Evolutionary conservation across 2,113 vertebrate genomes (phyloP), one percentile per base, ranked within the genome.

Genomic region (Siphamia tubifer): DNA sequence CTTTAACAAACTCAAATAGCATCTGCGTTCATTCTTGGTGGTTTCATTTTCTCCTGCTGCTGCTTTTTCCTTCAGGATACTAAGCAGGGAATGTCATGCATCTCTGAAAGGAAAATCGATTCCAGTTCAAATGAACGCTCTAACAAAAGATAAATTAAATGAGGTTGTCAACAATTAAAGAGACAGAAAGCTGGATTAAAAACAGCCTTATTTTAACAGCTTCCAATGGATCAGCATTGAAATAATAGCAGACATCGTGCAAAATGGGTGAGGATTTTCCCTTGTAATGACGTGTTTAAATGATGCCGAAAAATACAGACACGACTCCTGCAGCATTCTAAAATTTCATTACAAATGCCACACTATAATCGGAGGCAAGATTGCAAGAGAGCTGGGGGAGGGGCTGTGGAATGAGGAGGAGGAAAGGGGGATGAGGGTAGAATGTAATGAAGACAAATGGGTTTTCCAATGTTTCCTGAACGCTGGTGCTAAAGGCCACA

Each of bases 381-480:
- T 16, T 10, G n/a, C 19, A 60, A 38, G 23, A 11, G n/a, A 34
- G 21, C 11, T 9, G n/a, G 12, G 15, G 62, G 43, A 4, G 24
- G 52, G 19, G 17, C 1, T 27, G 17, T 17, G 24, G 21, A 20
- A 6, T 6, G 17, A 55, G 23, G 32, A 8, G 15, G 19, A 70
- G 34, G 24, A 48, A 28, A 58, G n/a, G 11, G 11, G 0, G 58
- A 64, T 19, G 39, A 65, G 42, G 8, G 11, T 4, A 2, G 32
- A 27, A 44, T 15, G 32, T 69, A 79, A 84, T 63, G 62, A 70
- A 73, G 71, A 83, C 25, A 40, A 67, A 81, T 70, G 11, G 38
- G 19, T 53, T 63, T 54, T 25, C 54, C n/a, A 0, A 48, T 42
- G 64, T 34, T 56, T 64, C 40, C 68, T 64, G 64, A 73, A 72